Conservation (phyloP, 2,797 vertebrate genomes). For the Pseudochromis fuscus region DNA sequence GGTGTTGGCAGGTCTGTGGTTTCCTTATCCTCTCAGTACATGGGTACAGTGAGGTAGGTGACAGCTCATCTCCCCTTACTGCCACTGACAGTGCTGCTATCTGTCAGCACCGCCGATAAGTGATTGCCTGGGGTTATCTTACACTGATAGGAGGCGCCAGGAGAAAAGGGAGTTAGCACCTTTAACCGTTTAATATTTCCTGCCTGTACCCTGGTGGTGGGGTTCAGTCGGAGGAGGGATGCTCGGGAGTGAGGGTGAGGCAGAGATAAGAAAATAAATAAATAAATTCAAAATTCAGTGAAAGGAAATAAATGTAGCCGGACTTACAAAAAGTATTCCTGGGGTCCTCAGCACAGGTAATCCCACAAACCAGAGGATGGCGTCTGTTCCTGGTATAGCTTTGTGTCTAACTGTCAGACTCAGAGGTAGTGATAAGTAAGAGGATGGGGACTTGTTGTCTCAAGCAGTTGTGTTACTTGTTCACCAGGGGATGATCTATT, state of each 20-base stretch:
- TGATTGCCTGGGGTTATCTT: slow-evolving; percentile 83
- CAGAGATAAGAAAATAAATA: slow-evolving; percentile 14
- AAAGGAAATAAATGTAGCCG: neutral
- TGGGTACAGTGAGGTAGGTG: slow-evolving; percentile 58
- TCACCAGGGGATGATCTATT: slow-evolving; percentile 28
- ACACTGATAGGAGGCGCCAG: slow-evolving; percentile 72
- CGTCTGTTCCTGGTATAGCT: neutral
- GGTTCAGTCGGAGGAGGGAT: slow-evolving; percentile 26
- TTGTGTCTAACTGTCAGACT: neutral
- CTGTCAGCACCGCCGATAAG: slow-evolving; percentile 81
- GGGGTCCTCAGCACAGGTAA: neutral
- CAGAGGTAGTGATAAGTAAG: neutral
- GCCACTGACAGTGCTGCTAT: slow-evolving; percentile 70
- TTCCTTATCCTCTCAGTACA: slow-evolving; percentile 57
- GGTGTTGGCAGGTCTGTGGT: slow-evolving; percentile 57
- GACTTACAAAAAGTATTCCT: neutral
- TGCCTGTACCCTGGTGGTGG: slow-evolving; percentile 22
- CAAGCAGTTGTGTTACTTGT: neutral
- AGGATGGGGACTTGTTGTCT: neutral
- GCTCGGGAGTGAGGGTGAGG: slow-evolving; percentile 7
- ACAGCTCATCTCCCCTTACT: slow-evolving; percentile 77
- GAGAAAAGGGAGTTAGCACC: slow-evolving; percentile 80
- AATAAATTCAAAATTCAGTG: slow-evolving; percentile 17
- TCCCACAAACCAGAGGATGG: neutral
- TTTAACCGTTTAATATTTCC: slow-evolving; percentile 81